These are phyloP conservation scores for Ciona savignyi DNA, from an alignment of 23 tunicate species.

Conservation along the genomic window DNA sequence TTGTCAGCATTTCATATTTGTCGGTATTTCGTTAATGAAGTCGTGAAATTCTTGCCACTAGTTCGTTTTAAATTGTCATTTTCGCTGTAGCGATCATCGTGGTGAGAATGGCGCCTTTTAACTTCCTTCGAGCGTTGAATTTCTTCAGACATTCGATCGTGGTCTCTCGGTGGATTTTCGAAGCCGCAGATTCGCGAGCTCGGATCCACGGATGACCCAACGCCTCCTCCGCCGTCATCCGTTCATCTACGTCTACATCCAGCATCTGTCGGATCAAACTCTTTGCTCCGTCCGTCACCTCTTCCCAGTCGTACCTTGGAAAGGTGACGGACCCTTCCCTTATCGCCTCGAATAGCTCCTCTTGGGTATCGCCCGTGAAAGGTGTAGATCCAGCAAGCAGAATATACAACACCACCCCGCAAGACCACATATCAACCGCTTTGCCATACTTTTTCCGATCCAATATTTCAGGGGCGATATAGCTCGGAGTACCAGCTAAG, in stretches of 20 bases:
- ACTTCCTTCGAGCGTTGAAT: conserved; percentile 80
- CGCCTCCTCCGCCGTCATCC: conserved; percentile 89
- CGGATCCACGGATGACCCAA: conserved; percentile 93
- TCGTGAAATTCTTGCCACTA: background rate
- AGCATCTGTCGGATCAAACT: conserved; percentile 71
- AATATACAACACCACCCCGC: conserved; percentile 90
- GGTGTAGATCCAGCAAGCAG: conserved; percentile 89
- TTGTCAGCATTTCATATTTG: too few species aligned
- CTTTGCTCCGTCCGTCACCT: conserved; percentile 55
- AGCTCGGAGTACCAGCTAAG: conserved; percentile 75
- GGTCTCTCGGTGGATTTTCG: conserved; percentile 47
- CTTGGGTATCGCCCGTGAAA: conserved; percentile 24
- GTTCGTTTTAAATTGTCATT: background rate
- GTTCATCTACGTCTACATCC: conserved; percentile 74
- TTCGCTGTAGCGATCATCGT: background rate
- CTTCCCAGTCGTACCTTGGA: conserved; percentile 57
- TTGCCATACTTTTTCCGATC: conserved; percentile 82
- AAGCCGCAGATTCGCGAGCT: conserved; percentile 63
- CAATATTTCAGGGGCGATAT: conserved; percentile 96
- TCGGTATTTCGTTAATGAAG: too few species aligned
- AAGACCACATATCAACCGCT: conserved; percentile 95
- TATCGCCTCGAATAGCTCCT: background rate
- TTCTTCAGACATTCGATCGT: conserved; percentile 64
- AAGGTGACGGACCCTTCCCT: background rate
- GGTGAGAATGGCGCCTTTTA: conserved; percentile 32